Conservation (phyloP, 1,140 invertebrate species). For the Aphelinus atriplicis region DNA sequence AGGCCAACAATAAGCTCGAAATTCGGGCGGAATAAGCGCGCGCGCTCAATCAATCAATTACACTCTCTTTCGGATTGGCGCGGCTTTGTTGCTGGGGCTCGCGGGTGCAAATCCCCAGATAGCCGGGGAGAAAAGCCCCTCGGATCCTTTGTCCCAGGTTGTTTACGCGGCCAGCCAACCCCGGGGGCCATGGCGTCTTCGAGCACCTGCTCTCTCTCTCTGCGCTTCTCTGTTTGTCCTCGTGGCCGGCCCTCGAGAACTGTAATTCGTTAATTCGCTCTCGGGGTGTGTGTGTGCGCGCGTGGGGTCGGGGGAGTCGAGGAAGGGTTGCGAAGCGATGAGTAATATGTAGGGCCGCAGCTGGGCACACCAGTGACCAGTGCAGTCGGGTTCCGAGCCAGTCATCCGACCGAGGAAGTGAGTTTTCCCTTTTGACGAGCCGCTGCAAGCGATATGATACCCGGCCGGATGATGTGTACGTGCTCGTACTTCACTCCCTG, state of each 20-base stretch:
- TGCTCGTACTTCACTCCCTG: too few species aligned
- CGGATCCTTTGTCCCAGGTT: too few species aligned
- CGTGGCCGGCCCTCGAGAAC: background rate
- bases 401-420: background rate
- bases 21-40: conserved; percentile 18
- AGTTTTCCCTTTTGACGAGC: background rate
- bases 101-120: background rate
- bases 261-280: conserved; percentile 31
- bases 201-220: conserved; percentile 19
- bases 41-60: conserved; percentile 5
- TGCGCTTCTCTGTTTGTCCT: conserved; percentile 9
- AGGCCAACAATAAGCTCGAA: too few species aligned
- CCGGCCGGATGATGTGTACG: background rate
- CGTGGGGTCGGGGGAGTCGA: background rate
- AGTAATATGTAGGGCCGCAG: too few species aligned
- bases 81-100: too few species aligned
- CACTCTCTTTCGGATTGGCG: background rate
- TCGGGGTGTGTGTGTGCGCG: background rate
- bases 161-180: too few species aligned
- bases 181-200: too few species aligned
- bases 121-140: too few species aligned
- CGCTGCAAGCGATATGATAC: too few species aligned
- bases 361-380: too few species aligned
- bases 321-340: background rate
- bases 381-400: conserved; percentile 17